Conservation (phyloP, 2,113 vertebrate genomes). For the Acrocephalus arundinaceus region DNA sequence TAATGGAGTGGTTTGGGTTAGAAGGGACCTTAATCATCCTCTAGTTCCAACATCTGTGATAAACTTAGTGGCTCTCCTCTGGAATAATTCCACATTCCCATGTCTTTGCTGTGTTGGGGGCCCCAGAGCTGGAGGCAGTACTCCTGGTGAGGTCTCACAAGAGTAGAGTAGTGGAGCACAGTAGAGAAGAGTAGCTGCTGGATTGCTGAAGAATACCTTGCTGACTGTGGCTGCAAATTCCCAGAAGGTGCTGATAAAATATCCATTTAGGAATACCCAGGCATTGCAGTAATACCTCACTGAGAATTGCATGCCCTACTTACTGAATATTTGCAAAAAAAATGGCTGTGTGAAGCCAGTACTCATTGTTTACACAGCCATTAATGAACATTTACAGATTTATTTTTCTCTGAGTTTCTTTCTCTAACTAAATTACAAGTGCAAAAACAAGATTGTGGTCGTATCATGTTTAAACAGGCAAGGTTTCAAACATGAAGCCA, state of each 20-base stretch:
- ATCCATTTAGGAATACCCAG: not conserved
- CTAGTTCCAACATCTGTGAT: not conserved
- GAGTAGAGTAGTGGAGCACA: not conserved
- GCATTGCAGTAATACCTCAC: not conserved
- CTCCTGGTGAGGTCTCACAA: not conserved
- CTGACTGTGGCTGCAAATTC: not conserved
- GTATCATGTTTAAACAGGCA: slow-evolving; percentile 57
- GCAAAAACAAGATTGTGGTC: slow-evolving; percentile 57
- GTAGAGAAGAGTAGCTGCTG: not conserved
- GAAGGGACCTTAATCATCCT: not conserved
- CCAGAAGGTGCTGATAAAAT: not conserved
- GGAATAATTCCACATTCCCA: not conserved
- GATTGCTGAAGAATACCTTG: not conserved
- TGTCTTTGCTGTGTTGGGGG: not conserved
- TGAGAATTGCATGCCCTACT: not conserved
- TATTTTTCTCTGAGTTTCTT: not conserved
- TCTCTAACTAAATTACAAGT: slow-evolving; percentile 27
- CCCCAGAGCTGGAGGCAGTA: not conserved
- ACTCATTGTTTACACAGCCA: not conserved
- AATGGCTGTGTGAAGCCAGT: not conserved
- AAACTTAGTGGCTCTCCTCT: not conserved
- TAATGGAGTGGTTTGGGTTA: not conserved
- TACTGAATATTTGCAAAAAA: not conserved
- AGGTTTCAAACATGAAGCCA: slow-evolving; percentile 53
- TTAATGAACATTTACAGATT: not conserved